Evolutionary conservation across 1,140 invertebrate genomes (phyloP), one percentile per base, ranked within the genome.

Genomic region (Leptopilina clavipes): DNA sequence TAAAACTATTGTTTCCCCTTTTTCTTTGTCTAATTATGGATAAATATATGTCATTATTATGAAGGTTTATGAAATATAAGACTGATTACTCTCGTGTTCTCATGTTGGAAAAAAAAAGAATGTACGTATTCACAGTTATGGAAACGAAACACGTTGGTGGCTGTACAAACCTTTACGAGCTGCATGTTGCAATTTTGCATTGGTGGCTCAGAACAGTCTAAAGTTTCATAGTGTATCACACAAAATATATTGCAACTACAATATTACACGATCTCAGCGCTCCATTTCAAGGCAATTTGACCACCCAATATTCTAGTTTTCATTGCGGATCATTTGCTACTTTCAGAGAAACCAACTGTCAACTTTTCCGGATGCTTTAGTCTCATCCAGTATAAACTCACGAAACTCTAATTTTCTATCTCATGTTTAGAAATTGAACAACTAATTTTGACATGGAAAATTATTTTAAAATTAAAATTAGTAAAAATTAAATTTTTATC

Each of bases 211-310:
- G 5, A 37, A 14, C 3, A 65, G 59, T 65, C 59, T 37, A 65
- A 65, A 65, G 59, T 65, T 65, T 65, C 59, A n/a, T 22, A 37
- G 59, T 31, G 25, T 65, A 31, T 65, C 3, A 12, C 25, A 37
- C 59, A 65, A 65, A 65, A 65, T n/a, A 65, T 37, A 65, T 22
- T 31, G 12, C 59, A n/a, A 65, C 59, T 65, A 22, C 59, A 65
- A 65, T 65, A 65, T 65, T 25, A 65, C 59, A 12, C 59, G 59
- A 65, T 65, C 25, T n/a, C 22, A n/a, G 25, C 25, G 59, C 59
- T 65, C 25, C 59, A 31, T 65, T 65, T 65, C 59, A 65, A 65
- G 25, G 59, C 59, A 65, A 65, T 65, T 65, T 65, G 59, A 65
- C 59, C 59, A 14, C 59, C 14, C 59, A 65, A 65, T 65, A 65